Percentiles rank a stretch among this genome's conserved stretches.
Evolutionary conservation across 2,113 vertebrate genomes (phyloP).

Genomic region (Triplophysa rosa): DNA sequence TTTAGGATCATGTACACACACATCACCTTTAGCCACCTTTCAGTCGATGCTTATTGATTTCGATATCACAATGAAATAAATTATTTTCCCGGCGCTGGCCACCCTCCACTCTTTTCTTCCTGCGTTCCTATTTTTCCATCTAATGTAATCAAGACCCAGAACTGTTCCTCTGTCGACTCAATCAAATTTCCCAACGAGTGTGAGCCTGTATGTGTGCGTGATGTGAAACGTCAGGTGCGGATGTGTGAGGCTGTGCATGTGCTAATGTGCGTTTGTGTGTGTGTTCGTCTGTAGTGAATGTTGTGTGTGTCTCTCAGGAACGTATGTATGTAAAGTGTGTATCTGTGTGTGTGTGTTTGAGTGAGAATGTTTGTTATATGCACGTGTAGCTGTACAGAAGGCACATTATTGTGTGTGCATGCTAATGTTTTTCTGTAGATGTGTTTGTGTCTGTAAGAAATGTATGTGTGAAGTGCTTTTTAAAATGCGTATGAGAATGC

Average conservation of each 20-base stretch:
- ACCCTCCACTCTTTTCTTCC: conserved; percentile 2
- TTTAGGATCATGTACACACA: conserved; percentile 67
- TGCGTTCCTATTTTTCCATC: conserved; percentile 14
- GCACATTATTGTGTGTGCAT: conserved; percentile 50
- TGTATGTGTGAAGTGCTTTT: conserved; percentile 31
- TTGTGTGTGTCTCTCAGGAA: conserved; percentile 7
- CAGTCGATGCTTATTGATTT: conserved; percentile 74
- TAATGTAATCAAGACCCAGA: conserved; percentile 41
- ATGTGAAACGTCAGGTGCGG: conserved; percentile 29
- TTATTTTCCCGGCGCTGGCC: conserved; percentile 66
- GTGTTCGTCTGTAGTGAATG: neutral
- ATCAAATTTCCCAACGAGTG: conserved; percentile 13
- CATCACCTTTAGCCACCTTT: conserved; percentile 71
- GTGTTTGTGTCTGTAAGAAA: conserved; percentile 21
- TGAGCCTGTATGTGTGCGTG: conserved; percentile 29
- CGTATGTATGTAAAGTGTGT: conserved; percentile 31
- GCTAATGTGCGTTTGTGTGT: conserved; percentile 15
- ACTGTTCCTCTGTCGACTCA: conserved; percentile 8
- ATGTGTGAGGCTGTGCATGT: conserved; percentile 45
- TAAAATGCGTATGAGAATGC: conserved; percentile 34
- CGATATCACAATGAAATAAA: conserved; percentile 75
- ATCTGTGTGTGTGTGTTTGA: neutral
- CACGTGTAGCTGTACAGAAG: conserved; percentile 22
- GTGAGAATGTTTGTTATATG: conserved; percentile 48
- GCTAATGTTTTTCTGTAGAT: neutral